Conservation (phyloP, 2,888 invertebrate genomes). For the Lasioglossum calceatum region DNA sequence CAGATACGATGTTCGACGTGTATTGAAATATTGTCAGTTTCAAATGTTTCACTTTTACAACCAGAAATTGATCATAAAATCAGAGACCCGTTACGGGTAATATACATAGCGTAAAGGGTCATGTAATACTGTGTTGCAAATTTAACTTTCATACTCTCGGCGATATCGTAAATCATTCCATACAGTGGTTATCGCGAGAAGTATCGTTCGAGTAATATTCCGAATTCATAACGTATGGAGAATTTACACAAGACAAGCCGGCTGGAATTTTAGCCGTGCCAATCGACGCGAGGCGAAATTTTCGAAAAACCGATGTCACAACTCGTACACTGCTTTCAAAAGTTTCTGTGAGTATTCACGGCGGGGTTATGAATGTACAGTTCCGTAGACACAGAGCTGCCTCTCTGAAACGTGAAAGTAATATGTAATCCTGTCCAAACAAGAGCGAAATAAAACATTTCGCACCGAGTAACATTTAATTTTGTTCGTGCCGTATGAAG, state of each 20-base stretch:
- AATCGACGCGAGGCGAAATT: constrained; percentile 31
- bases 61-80: constrained; percentile 2
- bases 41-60: background rate
- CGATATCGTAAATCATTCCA: constrained; percentile 19
- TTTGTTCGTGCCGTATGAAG: background rate
- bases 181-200: constrained; percentile 20
- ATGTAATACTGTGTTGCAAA: constrained; percentile 8
- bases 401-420: constrained; percentile 45
- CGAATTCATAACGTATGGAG: constrained; percentile 15
- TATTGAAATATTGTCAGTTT: background rate
- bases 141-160: background rate
- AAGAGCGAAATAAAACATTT: constrained; percentile 30
- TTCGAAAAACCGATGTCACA: constrained; percentile 45
- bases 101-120: background rate
- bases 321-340: constrained; percentile 26
- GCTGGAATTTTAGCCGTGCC: constrained; percentile 12
- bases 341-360: constrained; percentile 33
- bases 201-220: constrained; percentile 6
- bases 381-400: constrained; percentile 36
- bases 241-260: constrained; percentile 1
- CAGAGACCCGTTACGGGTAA: background rate
- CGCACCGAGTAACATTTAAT: constrained; percentile 33
- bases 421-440: constrained; percentile 47
- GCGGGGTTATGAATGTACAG: constrained; percentile 35
- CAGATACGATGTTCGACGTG: background rate